phyloP scores from a whole-genome alignment of 2,888 invertebrate species.

The Cepaea hortensis region DNA sequence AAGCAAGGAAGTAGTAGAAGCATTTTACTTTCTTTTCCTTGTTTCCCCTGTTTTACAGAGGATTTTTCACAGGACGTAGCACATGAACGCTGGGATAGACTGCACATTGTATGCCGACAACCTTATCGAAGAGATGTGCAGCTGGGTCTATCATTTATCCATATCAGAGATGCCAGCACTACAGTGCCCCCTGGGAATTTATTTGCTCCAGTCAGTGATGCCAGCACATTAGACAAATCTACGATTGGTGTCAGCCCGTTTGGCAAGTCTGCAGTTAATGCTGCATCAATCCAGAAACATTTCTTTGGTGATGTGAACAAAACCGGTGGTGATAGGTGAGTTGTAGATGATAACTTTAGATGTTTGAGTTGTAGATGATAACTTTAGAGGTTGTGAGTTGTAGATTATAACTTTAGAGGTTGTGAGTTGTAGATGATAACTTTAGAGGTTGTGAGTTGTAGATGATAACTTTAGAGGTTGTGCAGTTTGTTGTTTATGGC shows the following conservation, averaged over 20 bases:
- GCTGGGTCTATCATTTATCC: constrained; percentile 68
- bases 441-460: no score
- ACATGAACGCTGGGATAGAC: constrained; percentile 65
- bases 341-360: background rate
- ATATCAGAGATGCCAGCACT: constrained; percentile 51
- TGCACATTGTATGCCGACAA: constrained; percentile 68
- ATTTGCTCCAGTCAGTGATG: background rate
- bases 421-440: no score
- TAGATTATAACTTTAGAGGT: no score
- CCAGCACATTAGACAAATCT: background rate
- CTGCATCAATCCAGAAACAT: constrained; percentile 55
- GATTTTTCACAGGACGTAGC: constrained; percentile 60
- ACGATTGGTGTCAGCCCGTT: no score
- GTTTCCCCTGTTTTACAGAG: constrained; percentile 53
- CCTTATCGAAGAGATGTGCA: constrained; percentile 67
- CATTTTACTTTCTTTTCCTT: no score
- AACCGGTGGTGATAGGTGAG: constrained; percentile 40
- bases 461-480: no score
- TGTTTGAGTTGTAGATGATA: no score
- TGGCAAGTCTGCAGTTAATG: background rate
- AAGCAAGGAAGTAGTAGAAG: no score
- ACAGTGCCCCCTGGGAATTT: constrained; percentile 14
- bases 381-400: no score
- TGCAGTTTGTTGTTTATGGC: no score
- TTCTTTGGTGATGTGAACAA: constrained; percentile 59